These are phyloP conservation scores for Microplitis demolitor DNA, from an alignment of 1,140 invertebrate species.

Conservation along the genomic window DNA sequence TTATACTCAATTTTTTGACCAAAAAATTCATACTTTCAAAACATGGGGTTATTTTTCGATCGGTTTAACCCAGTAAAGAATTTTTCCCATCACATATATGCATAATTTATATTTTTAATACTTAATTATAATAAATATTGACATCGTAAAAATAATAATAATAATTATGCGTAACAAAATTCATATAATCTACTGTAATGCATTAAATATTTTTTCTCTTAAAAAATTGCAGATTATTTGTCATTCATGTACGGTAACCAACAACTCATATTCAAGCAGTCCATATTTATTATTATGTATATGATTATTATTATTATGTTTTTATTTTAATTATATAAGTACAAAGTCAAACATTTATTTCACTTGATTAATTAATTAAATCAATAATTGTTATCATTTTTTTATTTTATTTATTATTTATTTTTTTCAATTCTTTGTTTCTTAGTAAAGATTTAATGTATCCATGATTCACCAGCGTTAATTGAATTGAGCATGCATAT, in stretches of 20 bases:
- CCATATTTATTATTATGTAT: slow-evolving; percentile 14
- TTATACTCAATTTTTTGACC: no score
- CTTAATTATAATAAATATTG: no score
- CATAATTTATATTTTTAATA: no score
- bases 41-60: no score
- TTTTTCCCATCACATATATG: no score
- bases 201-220: no score
- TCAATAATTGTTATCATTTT: slow-evolving; percentile 35
- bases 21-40: no score
- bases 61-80: no score
- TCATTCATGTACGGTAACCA: background rate
- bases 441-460: slow-evolving; percentile 18
- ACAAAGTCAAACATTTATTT: slow-evolving; percentile 56
- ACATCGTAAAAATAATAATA: no score
- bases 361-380: no score
- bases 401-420: slow-evolving; percentile 23
- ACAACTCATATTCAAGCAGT: background rate
- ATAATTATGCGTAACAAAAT: no score
- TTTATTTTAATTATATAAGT: slow-evolving; percentile 47
- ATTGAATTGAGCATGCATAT: slow-evolving; percentile 56
- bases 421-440: slow-evolving; percentile 22
- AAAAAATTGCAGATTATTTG: background rate
- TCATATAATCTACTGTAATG: no score
- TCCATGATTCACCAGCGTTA: slow-evolving; percentile 24
- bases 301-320: slow-evolving; percentile 40